Percentiles rank a stretch among this genome's conserved stretches.
Conservation (phyloP, 1,140 invertebrate genomes). For the Pinna nobilis region DNA sequence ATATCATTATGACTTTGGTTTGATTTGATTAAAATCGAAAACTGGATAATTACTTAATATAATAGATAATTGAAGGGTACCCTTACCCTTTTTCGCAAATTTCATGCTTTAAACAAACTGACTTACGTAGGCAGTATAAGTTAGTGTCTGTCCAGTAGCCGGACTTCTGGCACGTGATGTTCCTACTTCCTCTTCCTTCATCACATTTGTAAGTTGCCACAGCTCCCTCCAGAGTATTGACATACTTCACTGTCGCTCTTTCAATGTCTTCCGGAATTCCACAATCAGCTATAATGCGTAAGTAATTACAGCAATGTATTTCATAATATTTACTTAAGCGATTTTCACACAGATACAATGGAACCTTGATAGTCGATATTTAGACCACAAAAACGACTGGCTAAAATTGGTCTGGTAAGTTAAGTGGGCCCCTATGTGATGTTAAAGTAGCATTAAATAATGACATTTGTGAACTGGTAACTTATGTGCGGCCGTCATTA, state of each 20-base stretch:
- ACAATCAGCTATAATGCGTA: not conserved
- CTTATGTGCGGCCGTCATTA: too few relatives aligned
- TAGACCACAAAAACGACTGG: not conserved
- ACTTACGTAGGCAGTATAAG: slow-evolving; percentile 16
- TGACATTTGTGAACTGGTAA: too few relatives aligned
- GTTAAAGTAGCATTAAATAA: too few relatives aligned
- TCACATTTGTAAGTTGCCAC: slow-evolving; percentile 1
- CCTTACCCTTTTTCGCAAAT: not conserved
- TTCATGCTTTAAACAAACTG: not conserved
- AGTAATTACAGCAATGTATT: not conserved
- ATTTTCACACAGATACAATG: not conserved
- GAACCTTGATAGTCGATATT: not conserved
- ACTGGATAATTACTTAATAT: too few relatives aligned
- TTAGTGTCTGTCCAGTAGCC: slow-evolving; percentile 8
- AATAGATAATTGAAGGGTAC: not conserved
- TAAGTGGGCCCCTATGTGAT: slow-evolving; percentile 8
- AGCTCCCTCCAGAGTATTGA: not conserved
- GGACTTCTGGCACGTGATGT: not conserved
- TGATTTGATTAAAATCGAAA: too few relatives aligned
- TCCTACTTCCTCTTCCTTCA: not conserved
- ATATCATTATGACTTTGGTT: too few relatives aligned
- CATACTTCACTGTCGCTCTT: not conserved
- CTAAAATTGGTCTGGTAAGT: not conserved
- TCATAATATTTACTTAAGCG: not conserved
- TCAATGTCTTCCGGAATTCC: not conserved